Evolutionary conservation across 2,888 invertebrate genomes (phyloP).

Genomic region (Tachina fera): DNA sequence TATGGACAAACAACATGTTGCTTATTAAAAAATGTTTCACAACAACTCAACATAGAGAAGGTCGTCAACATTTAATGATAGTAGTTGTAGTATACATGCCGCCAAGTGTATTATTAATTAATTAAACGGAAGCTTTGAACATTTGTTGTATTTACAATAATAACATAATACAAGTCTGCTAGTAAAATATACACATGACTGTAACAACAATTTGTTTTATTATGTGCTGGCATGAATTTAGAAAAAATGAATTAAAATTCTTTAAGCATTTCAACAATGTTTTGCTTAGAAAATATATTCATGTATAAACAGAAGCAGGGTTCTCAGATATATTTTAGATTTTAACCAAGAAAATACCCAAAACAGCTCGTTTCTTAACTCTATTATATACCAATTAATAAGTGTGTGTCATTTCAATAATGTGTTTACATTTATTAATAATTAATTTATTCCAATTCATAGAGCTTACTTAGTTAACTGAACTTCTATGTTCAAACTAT

Average conservation of each 20-base stretch:
- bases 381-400: too few species aligned
- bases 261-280: background rate
- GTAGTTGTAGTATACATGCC: background rate
- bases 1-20: too few species aligned
- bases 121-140: background rate
- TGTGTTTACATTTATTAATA: too few species aligned
- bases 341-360: too few species aligned
- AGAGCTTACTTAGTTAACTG: too few species aligned
- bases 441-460: too few species aligned
- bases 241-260: background rate
- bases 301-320: background rate
- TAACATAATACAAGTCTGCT: background rate
- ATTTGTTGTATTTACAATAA: background rate
- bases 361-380: too few species aligned
- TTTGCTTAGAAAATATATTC: background rate
- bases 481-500: too few species aligned
- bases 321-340: too few species aligned
- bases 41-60: too few species aligned
- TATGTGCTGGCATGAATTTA: background rate
- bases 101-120: background rate
- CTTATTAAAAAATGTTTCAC: too few species aligned
- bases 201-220: background rate
- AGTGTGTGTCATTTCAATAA: too few species aligned
- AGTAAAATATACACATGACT: background rate
- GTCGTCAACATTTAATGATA: background rate